Evolutionary conservation across 2,888 invertebrate species (phyloP), one percentile per base, ranked within the genome.

Genomic region (Oscheius myriophilus): DNA sequence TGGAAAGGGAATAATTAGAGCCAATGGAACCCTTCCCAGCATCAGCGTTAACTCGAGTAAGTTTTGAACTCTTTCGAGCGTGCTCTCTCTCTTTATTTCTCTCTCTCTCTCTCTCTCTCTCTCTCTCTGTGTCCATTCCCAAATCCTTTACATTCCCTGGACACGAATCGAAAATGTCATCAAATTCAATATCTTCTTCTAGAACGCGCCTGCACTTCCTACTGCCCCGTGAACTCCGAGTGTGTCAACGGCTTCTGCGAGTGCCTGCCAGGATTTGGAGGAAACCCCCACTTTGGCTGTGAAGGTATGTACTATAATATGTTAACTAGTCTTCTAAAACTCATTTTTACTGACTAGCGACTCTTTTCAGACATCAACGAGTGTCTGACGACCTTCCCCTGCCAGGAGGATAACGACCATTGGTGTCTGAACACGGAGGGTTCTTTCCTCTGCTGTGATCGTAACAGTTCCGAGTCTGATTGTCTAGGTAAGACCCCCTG

Each of bases 341-440:
- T n/a, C n/a, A n/a, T n/a, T n/a, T n/a, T n/a, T n/a, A 23, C 11
- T 49, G 71, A 71, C 62, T 67, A 52, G 39, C 33, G 62, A n/a
- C 14, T 21, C 33, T 52, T 49, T 63, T 41, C n/a, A 75, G 80
- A 80, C 26, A 58, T 80, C 25, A 72, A 80, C 53, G 80, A 80
- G 63, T 80, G 80, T 54, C 52, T 61, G 52, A 64, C 71, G 18
- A 41, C 23, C 21, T 52, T 74, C 41, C 78, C 78, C 0, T 82
- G 82, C 42, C 45, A 76, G 26, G 55, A 67, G 18, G 71, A 72
- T n/a, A 55, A 66, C 11, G 77, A 75, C 25, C 73, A 75, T 43
- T 84, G 83, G 75, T 87, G 87, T 69, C 75, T 82, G 7, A 87
- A 87, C 69, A 74, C 78, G 23, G 70, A 76, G 25, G 83, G 82